Conservation (phyloP, 2,888 invertebrate species). For the Aphidius colemani region DNA sequence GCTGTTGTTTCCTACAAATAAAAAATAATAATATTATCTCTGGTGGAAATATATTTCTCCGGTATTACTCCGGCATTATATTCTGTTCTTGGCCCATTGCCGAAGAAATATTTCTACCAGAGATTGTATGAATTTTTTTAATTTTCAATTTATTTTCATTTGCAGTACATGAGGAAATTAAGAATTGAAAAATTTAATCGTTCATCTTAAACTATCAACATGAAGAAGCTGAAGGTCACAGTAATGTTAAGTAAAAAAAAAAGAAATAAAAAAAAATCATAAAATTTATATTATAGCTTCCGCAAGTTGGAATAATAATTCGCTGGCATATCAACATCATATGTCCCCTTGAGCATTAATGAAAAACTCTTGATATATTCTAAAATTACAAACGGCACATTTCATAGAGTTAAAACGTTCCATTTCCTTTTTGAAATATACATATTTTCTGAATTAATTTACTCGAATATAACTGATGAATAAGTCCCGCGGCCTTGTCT, state of each 20-base stretch:
- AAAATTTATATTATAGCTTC: too few relatives aligned
- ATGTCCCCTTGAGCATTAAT: conserved; percentile 1
- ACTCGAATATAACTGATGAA: too few relatives aligned
- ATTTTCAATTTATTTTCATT: background rate
- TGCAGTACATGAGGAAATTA: background rate
- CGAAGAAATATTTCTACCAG: too few relatives aligned
- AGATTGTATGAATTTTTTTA: too few relatives aligned
- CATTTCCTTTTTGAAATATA: conserved; percentile 16
- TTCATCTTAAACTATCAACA: background rate
- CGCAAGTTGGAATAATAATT: too few relatives aligned
- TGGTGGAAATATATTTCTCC: too few relatives aligned
- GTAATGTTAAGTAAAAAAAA: too few relatives aligned
- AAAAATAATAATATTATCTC: background rate
- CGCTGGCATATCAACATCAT: background rate
- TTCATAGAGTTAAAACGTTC: conserved; percentile 11
- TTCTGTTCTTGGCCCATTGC: too few relatives aligned
- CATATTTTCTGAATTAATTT: too few relatives aligned
- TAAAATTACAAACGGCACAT: too few relatives aligned
- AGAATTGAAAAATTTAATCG: background rate
- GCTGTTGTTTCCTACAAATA: background rate
- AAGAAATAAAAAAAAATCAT: too few relatives aligned
- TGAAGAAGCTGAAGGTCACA: conserved; percentile 18
- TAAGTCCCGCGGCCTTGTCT: conserved; percentile 31
- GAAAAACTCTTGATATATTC: background rate
- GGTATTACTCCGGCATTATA: too few relatives aligned